Evolutionary conservation across 2,113 vertebrate genomes (phyloP), one percentile per base, ranked within the genome.

Genomic region (Oncorhynchus mykiss): DNA sequence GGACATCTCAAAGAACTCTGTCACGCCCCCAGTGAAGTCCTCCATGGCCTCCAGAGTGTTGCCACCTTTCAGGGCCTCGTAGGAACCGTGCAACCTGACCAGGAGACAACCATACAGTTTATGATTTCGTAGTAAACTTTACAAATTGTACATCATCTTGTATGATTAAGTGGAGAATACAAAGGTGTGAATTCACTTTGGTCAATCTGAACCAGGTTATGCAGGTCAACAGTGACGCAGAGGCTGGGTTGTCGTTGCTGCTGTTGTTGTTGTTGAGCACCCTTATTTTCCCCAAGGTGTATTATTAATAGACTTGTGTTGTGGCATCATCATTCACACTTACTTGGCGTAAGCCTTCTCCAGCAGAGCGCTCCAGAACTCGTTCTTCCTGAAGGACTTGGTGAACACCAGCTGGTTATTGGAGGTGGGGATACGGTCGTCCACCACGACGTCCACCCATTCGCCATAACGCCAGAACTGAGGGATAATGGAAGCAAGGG

Each of bases 311-410:
- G 64, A 72, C 27, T 8, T 39, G 11, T 11, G 5, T 49, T 29
- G 20, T 7, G 20, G 11, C 39, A 48, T 12, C 31, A 48, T 49
- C 4, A 7, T 18, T n/a, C 9, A 8, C 0, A 25, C 91, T 96
- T 93, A 99, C 98, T 99, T 99, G 64, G 98, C 98, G 18, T 99
- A 99, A 16, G 98, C 98, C 84, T 99, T 99, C 85, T 99, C 98
- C 92, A 99, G 80, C 27, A 99, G 93, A 27, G 98, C 97, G 0
- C 98, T 99, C 98, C 98, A 99, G 91, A 96, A 99, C 90, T 99
- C 98, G 2, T 99, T 99, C 57, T 95, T 91, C 68, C 98, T 95
- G 75, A 95, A 96, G 62, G 98, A 99, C 82, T 97, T 97, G 86
- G 97, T 99, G 45, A 99, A 99, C 79, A 99, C 94, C 88, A 98